phyloP scores from a whole-genome alignment of 2,797 vertebrate genomes.

The Calcarius lapponicus region DNA sequence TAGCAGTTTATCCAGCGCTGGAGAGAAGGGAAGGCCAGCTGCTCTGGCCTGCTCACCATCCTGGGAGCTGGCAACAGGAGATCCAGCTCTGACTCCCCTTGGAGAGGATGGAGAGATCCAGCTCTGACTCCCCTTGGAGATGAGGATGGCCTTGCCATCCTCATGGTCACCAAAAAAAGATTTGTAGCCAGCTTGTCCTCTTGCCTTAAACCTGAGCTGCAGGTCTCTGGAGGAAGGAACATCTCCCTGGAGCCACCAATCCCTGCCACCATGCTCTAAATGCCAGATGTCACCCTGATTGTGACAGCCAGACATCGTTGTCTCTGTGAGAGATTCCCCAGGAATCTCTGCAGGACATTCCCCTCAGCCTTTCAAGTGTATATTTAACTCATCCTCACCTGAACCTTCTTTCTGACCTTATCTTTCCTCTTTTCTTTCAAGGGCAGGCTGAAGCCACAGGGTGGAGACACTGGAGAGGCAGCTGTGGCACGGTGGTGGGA shows the following conservation, averaged over 20 bases:
- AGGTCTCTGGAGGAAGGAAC: neutral
- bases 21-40: neutral
- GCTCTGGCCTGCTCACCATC: neutral
- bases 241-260: neutral
- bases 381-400: slow-evolving; percentile 21
- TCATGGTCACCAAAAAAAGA: fast-evolving
- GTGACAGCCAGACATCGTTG: neutral
- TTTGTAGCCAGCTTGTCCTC: neutral
- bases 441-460: neutral
- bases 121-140: neutral
- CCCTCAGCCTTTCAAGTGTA: neutral
- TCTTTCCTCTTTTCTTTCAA: neutral
- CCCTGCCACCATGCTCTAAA: neutral
- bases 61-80: neutral
- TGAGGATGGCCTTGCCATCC: neutral
- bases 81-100: neutral
- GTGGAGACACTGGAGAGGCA: neutral
- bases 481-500: neutral
- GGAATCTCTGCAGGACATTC: neutral
- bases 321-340: neutral
- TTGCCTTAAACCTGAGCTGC: neutral
- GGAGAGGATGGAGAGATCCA: neutral
- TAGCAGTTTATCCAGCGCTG: neutral
- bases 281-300: neutral
- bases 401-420: neutral